Evolutionary conservation across 2,113 vertebrate species (phyloP).

Genomic region (Ochotona curzoniae): DNA sequence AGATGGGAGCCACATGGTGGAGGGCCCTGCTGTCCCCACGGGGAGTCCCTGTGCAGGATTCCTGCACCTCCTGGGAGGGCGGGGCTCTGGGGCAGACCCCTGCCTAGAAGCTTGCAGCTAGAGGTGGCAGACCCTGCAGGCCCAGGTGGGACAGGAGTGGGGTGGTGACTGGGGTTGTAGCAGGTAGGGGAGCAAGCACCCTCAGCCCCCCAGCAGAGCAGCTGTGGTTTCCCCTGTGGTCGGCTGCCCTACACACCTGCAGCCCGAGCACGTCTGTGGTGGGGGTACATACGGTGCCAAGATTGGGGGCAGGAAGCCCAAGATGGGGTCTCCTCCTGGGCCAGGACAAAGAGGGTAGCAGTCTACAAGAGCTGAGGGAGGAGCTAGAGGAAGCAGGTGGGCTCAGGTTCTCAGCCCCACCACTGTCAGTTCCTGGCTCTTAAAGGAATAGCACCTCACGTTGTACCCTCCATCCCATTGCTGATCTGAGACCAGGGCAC

Average conservation of each 20-base stretch:
- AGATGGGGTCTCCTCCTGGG: neutral
- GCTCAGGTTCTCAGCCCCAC: neutral
- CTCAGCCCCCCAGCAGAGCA: constrained; percentile 68
- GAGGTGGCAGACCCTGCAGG: neutral
- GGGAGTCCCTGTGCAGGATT: neutral
- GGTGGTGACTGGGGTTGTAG: neutral
- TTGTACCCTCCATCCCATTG: neutral
- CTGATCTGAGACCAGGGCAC: no score
- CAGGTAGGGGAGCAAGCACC: constrained; percentile 30
- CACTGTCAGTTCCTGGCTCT: constrained; percentile 51
- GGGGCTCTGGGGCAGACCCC: neutral
- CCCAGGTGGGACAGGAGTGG: neutral
- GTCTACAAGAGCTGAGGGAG: neutral
- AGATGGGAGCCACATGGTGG: neutral
- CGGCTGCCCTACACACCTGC: constrained; percentile 81
- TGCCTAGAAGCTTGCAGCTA: neutral
- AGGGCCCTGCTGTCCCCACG: no score
- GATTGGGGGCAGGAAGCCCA: constrained; percentile 68
- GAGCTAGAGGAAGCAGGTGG: neutral
- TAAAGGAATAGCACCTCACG: constrained; percentile 8
- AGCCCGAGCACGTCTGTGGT: constrained; percentile 28
- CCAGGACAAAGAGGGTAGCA: neutral
- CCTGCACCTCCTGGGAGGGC: neutral
- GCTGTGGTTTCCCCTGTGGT: constrained; percentile 81
- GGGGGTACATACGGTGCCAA: constrained; percentile 54